Evolutionary conservation across 2,113 vertebrate species (phyloP), one percentile per base, ranked within the genome.

Genomic region (Anser cygnoides): DNA sequence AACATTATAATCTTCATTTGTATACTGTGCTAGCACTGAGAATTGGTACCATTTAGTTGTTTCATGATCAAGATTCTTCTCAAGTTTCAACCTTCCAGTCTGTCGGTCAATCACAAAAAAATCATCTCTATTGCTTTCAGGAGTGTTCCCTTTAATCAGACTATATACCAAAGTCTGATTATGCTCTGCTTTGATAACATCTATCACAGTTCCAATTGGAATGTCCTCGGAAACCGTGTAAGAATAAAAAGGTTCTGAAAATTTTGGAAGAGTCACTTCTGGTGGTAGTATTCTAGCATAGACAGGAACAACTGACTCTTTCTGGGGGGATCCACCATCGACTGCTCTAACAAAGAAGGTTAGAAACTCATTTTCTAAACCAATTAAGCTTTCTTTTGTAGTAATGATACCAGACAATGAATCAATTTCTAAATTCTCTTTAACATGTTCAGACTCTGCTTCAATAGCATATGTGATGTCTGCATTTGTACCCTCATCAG

Each of bases 11-110:
- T 97, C 98, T 35, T 98, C 98, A 4, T 98, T 97, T 74, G 95
- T 74, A 92, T 97, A 98, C 79, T 98, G 97, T 55, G 98, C 98
- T 31, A 96, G 94, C 50, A 99, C 46, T n/a, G 98, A 98, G 57
- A 99, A 98, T 85, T 99, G 99, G 83, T 99, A 99, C 99, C 99
- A 99, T 90, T 99, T 99, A 11, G 99, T 98, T 3, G 97, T 98
- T 96, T 99, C 99, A 18, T 99, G 99, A 95, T 99, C 99, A 8
- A 99, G 98, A 62, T 92, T 98, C 93, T 99, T 99, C 89, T 99
- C 98, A 57, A 99, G 97, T 95, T 99, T 99, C 92, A 99, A 95
- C 35, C 97, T 95, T 62, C 99, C 99, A 14, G 98, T 99, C 75
- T 99, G 98, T 33, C 88, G 97, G 95, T 99, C 98, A 22, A 99